Percentiles rank a stretch among this genome's conserved stretches.
Conservation (phyloP, 53 echinoderm and acorn worm species). For the Mesocentrotus franciscanus region DNA sequence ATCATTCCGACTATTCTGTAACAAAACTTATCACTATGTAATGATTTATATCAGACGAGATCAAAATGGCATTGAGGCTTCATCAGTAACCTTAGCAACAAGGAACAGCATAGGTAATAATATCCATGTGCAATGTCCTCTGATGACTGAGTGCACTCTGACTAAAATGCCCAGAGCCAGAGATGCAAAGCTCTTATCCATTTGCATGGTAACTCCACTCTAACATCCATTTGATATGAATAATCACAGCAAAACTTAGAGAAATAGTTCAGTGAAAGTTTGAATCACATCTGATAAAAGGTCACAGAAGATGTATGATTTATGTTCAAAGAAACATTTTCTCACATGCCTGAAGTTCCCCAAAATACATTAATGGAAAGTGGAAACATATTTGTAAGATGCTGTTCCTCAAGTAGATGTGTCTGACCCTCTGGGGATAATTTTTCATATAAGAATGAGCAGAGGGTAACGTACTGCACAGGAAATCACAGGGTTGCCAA, state of each 20-base stretch:
- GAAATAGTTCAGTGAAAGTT: background rate
- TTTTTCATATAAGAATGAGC: too few relatives aligned
- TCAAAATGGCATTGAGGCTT: background rate
- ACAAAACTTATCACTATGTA: background rate
- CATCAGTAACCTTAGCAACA: background rate
- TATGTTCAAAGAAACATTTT: too few relatives aligned
- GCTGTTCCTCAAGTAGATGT: too few relatives aligned
- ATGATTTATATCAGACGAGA: background rate
- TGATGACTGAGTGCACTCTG: background rate
- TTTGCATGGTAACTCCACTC: too few relatives aligned
- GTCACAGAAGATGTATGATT: background rate
- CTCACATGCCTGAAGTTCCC: too few relatives aligned
- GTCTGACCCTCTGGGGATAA: too few relatives aligned
- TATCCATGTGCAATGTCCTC: background rate
- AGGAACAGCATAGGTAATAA: background rate
- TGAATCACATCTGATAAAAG: background rate
- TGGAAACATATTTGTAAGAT: too few relatives aligned
- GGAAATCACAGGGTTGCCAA: too few relatives aligned
- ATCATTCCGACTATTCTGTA: too few relatives aligned
- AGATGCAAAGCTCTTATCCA: background rate
- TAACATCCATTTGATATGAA: too few relatives aligned
- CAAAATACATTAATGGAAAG: too few relatives aligned
- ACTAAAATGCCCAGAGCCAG: background rate
- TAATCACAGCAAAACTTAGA: background rate
- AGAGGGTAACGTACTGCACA: too few relatives aligned